A percentile compares a stretch with the other conserved stretches of the same genome.
These are phyloP conservation scores for Diadophis punctatus DNA, from an alignment of 2,113 vertebrate species.

Conservation along the genomic window DNA sequence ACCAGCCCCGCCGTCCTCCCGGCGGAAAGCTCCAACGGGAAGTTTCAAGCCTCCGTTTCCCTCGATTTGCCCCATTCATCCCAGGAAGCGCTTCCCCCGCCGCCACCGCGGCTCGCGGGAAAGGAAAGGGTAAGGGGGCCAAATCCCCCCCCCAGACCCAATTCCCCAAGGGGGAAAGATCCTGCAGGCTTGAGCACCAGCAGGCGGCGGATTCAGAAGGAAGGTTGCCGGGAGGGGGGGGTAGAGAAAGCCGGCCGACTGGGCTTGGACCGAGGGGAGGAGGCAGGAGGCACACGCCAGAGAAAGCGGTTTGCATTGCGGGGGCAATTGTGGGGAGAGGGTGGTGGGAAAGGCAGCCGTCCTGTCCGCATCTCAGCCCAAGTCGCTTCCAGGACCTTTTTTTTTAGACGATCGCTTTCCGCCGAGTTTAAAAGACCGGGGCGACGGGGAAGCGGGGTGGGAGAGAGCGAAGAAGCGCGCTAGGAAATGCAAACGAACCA, in stretches of 20 bases:
- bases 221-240: accelerated
- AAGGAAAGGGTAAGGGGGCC: not conserved
- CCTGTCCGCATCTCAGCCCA: conserved; percentile 30
- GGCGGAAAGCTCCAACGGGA: conserved; percentile 52
- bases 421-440: conserved; percentile 19
- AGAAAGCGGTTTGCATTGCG: not conserved
- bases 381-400: conserved; percentile 48
- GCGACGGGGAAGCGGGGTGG: not conserved
- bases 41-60: conserved; percentile 47
- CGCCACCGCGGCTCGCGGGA: not conserved
- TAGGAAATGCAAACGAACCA: not conserved
- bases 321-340: not conserved
- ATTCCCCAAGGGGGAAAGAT: not conserved
- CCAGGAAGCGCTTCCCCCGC: conserved; percentile 22
- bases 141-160: not conserved
- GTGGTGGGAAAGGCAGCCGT: not conserved
- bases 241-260: conserved; percentile 1
- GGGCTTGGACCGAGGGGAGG: not conserved
- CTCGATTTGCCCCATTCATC: conserved; percentile 22
- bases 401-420: conserved; percentile 45
- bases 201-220: not conserved
- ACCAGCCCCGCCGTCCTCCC: not conserved
- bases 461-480: not conserved
- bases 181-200: not conserved
- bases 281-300: too few species aligned